phyloP scores from a whole-genome alignment of 1,140 invertebrate genomes.

The Parapsyche elsis region DNA sequence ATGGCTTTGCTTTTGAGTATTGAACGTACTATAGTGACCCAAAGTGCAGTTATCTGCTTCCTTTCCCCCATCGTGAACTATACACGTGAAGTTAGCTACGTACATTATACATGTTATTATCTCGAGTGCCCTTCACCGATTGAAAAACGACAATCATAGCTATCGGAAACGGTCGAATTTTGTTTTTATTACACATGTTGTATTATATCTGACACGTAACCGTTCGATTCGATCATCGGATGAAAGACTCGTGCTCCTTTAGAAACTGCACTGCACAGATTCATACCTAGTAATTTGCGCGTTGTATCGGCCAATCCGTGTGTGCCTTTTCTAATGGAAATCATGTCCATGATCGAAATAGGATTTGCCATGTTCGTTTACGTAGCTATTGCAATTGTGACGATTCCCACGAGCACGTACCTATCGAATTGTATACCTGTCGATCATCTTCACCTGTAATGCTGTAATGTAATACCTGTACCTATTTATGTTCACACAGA shows the following conservation, averaged over 20 bases:
- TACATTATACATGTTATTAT: constrained; percentile 35
- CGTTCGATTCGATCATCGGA: neutral
- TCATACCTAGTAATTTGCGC: too few species aligned
- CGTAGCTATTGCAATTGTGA: constrained; percentile 6
- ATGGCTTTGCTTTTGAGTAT: too few species aligned
- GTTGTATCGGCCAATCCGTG: too few species aligned
- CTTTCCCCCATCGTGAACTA: neutral
- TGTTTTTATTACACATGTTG: neutral
- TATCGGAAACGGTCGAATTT: constrained; percentile 14
- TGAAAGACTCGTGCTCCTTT: too few species aligned
- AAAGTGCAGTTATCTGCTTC: constrained; percentile 13
- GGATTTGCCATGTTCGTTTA: too few species aligned
- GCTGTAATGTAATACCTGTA: too few species aligned
- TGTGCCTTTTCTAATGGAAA: too few species aligned
- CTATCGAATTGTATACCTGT: too few species aligned
- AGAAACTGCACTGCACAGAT: too few species aligned
- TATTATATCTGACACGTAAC: neutral
- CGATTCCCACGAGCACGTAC: neutral
- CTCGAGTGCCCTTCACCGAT: neutral
- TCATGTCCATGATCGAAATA: too few species aligned
- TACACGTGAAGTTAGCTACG: neutral
- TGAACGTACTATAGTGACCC: neutral
- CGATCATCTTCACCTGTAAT: too few species aligned
- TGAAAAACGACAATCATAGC: constrained; percentile 29
- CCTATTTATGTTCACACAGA: too few species aligned